These are phyloP conservation scores for Invenusta paracnida DNA, from an alignment of 2,888 invertebrate species.

Conservation along the genomic window DNA sequence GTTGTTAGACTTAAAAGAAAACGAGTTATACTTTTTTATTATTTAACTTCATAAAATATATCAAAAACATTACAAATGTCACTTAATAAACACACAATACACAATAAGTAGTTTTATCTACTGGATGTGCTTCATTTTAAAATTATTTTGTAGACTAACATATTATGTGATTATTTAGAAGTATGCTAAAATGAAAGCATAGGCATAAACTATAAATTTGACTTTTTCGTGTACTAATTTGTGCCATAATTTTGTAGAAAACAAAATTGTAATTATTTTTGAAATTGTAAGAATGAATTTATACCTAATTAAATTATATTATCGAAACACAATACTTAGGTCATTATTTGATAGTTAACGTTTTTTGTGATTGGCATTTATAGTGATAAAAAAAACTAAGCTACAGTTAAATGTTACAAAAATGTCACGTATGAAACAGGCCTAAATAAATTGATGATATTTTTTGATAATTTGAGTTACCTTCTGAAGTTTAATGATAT, in stretches of 20 bases:
- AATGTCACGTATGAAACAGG: neutral
- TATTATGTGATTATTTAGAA: neutral
- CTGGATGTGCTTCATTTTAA: neutral
- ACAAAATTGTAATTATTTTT: neutral
- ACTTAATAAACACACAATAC: neutral
- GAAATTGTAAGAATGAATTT: neutral
- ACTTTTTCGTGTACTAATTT: neutral
- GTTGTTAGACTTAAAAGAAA: neutral
- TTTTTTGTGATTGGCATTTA: neutral
- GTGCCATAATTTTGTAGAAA: neutral
- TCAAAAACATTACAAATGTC: neutral
- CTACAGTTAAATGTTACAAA: neutral
- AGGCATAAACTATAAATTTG: neutral
- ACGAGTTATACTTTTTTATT: neutral
- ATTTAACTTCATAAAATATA: neutral
- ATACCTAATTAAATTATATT: neutral
- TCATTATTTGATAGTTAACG: neutral
- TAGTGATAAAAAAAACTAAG: neutral
- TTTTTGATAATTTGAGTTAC: neutral
- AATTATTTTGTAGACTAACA: neutral
- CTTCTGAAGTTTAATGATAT: neutral
- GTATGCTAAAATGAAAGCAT: neutral
- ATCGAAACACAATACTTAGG: neutral
- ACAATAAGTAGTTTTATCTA: neutral
- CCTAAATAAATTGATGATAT: neutral